A percentile compares a stretch with the other conserved stretches of the same genome.
Conservation (phyloP, 92 coral and sea anemone genomes). For the Phenganax stokvisi region DNA sequence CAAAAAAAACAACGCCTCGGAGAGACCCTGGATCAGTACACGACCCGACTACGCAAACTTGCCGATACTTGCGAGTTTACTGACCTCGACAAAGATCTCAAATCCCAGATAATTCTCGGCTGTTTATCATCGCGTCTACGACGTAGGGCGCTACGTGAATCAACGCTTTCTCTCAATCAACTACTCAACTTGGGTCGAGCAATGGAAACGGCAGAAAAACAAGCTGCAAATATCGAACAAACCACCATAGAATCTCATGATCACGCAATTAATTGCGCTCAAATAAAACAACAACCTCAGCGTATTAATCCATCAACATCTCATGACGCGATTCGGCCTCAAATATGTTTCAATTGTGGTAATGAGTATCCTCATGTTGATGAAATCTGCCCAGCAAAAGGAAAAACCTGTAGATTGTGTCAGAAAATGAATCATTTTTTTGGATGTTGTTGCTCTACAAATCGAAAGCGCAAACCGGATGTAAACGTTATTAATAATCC, state of each 20-base stretch:
- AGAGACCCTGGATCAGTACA: no score
- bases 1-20: no score
- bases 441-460: slow-evolving; percentile 15
- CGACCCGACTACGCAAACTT: no score
- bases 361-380: no score
- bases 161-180: slow-evolving; percentile 23
- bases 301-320: neutral
- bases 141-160: slow-evolving; percentile 12
- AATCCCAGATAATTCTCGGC: slow-evolving; percentile 39
- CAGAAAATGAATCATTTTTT: no score
- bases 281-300: neutral
- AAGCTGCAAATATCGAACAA: slow-evolving; percentile 21
- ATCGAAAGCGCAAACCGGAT: neutral
- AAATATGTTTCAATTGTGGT: slow-evolving; percentile 26
- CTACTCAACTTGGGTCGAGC: no score
- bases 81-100: slow-evolving; percentile 18
- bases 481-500: no score
- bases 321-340: neutral
- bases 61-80: no score
- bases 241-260: neutral
- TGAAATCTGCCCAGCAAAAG: no score
- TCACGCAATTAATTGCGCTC: slow-evolving; percentile 14
- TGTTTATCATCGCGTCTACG: slow-evolving; percentile 28
- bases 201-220: no score
- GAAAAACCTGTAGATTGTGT: no score